Base-by-base conservation (phyloP, 2,888 invertebrate genomes). In the Congeria kusceri region DNA sequence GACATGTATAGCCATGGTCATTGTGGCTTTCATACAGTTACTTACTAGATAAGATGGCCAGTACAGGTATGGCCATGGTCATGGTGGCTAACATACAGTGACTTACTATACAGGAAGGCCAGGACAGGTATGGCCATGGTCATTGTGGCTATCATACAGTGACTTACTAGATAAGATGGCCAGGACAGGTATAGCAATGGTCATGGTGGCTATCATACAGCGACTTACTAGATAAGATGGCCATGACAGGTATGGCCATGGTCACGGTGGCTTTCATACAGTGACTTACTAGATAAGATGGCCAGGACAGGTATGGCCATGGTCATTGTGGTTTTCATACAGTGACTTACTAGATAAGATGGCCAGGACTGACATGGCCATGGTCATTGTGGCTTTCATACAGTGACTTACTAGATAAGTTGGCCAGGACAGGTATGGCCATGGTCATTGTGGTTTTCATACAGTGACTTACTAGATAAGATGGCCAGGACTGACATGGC, bases 161-260 rank as follows among this genome's bases (percentile, higher is more conserved):
- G n/a, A n/a, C n/a, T n/a, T n/a, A 98, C 98, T 97, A 67, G 98
- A 98, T 32, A 99, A 94, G 94, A 99, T 98, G 93, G 98, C 98
- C 83, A 99, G 95, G 90, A 98, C 97, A 27, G 98, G 98, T 89
- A 98, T 96, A 59, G 98, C 98, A 93, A 98, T 97, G 87, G 96
- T 95, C 80, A 96, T 95, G n/a, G 98, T 98, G 82, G 98, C 97
- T n/a, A n/a, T n/a, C n/a, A n/a, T n/a, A n/a, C n/a, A n/a, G n/a
- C n/a, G n/a, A n/a, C n/a, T n/a, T n/a, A 98, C 98, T 97, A 67
- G 98, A 98, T 32, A 99, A 94, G 94, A 99, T 98, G 93, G 98
- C 98, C 83, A 99, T 95, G 90, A 98, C 97, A 27, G 98, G 98
- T 89, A 98, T 96, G 59, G 98, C 98, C 93, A 98, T 97, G 87